These are phyloP conservation scores for Drosophila azteca DNA, from an alignment of 1,140 invertebrate species.

Conservation along the genomic window DNA sequence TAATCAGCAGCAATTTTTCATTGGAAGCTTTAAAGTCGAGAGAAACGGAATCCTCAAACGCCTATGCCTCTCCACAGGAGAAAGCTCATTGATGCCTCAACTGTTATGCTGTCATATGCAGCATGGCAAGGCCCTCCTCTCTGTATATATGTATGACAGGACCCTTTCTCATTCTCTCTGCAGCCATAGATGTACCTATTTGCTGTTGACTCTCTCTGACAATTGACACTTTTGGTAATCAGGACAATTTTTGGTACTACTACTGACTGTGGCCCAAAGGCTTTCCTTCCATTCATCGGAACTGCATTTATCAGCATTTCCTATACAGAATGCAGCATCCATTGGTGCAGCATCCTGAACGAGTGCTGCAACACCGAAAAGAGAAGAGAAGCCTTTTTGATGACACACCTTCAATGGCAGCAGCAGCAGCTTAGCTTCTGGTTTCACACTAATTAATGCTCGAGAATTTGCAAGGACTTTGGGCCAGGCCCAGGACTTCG, in stretches of 20 bases:
- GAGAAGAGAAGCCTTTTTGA: constrained; percentile 1
- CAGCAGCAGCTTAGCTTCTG: constrained; percentile 1
- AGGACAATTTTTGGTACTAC: constrained; percentile 28
- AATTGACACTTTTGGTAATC: constrained; percentile 14
- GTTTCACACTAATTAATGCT: constrained; percentile 47
- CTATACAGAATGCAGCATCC: constrained; percentile 28
- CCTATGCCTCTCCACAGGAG: not conserved
- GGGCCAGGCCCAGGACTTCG: too few relatives aligned
- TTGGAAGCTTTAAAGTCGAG: constrained; percentile 11
- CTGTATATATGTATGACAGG: constrained; percentile 5
- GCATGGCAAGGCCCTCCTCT: constrained; percentile 45
- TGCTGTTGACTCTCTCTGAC: constrained; percentile 6
- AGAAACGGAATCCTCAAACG: constrained; percentile 7
- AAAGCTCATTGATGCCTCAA: constrained; percentile 15
- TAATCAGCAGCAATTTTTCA: constrained; percentile 36
- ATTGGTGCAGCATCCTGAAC: constrained; percentile 10
- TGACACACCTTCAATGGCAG: constrained; percentile 1
- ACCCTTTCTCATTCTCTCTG: too few relatives aligned
- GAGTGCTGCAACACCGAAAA: constrained; percentile 27
- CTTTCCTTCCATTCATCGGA: constrained; percentile 51
- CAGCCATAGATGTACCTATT: constrained; percentile 4
- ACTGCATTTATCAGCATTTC: constrained; percentile 46
- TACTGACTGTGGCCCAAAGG: constrained; percentile 18
- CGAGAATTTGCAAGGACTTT: not conserved
- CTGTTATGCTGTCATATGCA: constrained; percentile 50